phyloP scores from a whole-genome alignment of 2,797 vertebrate species.

The Malurus leucopterus region DNA sequence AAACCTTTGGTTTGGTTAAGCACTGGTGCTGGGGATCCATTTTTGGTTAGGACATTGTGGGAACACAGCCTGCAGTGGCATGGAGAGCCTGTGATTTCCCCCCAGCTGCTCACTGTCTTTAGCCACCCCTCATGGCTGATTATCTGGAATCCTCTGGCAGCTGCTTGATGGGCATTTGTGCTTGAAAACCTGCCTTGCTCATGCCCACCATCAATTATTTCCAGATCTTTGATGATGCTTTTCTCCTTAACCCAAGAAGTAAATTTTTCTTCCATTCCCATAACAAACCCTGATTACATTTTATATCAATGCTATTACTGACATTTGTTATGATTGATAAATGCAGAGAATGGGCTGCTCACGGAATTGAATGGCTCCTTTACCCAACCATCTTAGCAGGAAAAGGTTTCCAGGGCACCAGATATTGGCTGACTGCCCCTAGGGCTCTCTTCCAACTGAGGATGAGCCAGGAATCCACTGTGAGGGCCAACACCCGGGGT shows the following conservation, averaged over 20 bases:
- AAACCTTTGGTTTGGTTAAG: background rate
- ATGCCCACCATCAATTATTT: background rate
- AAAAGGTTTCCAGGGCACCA: background rate
- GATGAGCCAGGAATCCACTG: background rate
- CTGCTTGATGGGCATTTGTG: background rate
- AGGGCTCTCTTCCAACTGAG: background rate
- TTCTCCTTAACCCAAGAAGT: background rate
- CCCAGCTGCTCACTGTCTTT: background rate
- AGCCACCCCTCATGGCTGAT: background rate
- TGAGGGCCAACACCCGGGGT: background rate
- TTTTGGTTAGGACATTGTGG: background rate
- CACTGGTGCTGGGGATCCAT: background rate
- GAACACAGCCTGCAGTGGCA: background rate
- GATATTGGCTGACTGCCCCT: background rate
- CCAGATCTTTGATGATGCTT: background rate
- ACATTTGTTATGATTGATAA: background rate
- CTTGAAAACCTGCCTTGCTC: background rate
- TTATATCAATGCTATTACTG: background rate
- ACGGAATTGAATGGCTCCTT: background rate
- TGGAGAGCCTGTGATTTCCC: background rate
- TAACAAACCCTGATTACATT: background rate
- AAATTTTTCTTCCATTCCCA: background rate
- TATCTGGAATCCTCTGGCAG: constrained; percentile 7
- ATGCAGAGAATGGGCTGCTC: background rate
- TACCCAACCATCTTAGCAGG: background rate